A percentile compares a stretch with the other conserved stretches of the same genome.
phyloP scores from a whole-genome alignment of 2,113 vertebrate species.

The Nothoprocta perdicaria region DNA sequence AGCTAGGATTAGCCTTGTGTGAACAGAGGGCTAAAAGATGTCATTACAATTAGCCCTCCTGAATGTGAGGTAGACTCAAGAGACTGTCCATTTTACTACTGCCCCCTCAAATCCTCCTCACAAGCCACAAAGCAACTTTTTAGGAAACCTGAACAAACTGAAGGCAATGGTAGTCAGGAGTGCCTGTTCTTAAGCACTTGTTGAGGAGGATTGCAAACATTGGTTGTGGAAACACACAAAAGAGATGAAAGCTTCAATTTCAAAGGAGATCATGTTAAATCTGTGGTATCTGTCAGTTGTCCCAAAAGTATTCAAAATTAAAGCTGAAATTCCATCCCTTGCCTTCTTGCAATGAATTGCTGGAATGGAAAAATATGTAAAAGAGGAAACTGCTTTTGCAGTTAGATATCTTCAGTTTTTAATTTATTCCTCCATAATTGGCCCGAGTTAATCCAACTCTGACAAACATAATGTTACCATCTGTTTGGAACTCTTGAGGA shows the following conservation, averaged over 20 bases:
- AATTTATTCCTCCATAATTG: background rate
- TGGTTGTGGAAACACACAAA: background rate
- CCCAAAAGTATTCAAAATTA: background rate
- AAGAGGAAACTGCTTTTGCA: background rate
- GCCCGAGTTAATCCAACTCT: background rate
- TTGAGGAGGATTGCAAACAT: background rate
- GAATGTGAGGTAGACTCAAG: accelerated
- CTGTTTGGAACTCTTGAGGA: background rate
- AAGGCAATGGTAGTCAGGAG: background rate
- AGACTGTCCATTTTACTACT: background rate
- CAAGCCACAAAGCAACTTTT: conserved; percentile 18
- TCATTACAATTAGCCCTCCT: background rate
- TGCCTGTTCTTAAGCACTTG: background rate
- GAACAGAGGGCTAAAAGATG: background rate
- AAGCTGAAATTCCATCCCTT: background rate
- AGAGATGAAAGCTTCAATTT: background rate
- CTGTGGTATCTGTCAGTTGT: background rate
- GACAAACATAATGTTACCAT: background rate
- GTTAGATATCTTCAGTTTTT: background rate
- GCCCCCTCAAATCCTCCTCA: background rate
- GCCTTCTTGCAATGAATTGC: background rate
- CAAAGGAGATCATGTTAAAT: background rate
- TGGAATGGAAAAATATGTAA: background rate
- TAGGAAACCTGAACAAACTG: background rate
- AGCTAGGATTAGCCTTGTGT: background rate